A percentile compares a stretch with the other conserved stretches of the same genome.
These are phyloP conservation scores for Aramus guarauna DNA, from an alignment of 2,113 vertebrate species.

Conservation along the genomic window DNA sequence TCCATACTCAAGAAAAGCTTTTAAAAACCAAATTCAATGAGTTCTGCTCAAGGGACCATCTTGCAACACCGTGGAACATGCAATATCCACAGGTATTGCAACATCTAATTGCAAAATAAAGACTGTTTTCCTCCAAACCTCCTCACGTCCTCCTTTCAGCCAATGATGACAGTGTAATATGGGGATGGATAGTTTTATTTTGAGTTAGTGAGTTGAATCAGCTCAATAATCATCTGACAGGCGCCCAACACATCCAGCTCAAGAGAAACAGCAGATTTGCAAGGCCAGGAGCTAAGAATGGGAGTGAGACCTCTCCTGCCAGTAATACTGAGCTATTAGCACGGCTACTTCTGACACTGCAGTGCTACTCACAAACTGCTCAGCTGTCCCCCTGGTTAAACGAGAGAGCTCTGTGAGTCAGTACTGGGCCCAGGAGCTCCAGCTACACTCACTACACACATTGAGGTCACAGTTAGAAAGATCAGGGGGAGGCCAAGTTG, in stretches of 20 bases:
- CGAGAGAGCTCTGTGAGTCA: neutral
- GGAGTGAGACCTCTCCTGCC: neutral
- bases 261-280: neutral
- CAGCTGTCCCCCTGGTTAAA: neutral
- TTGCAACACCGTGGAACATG: constrained; percentile 40
- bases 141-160: neutral
- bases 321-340: neutral
- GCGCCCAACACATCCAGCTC: neutral
- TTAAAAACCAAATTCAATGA: constrained; percentile 49
- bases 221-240: neutral
- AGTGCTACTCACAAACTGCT: neutral
- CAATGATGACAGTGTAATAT: neutral
- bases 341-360: neutral
- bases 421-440: neutral
- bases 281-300: neutral
- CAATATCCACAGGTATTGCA: constrained; percentile 61
- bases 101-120: constrained; percentile 60
- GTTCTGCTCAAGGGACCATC: constrained; percentile 49
- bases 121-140: constrained; percentile 10
- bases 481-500: neutral
- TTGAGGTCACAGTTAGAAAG: neutral
- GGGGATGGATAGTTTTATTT: neutral
- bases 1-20: neutral
- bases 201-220: neutral
- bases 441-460: neutral